Evolutionary conservation across 2,113 vertebrate species (phyloP), one percentile per base, ranked within the genome.

Genomic region (Psilopsiagon aurifrons): DNA sequence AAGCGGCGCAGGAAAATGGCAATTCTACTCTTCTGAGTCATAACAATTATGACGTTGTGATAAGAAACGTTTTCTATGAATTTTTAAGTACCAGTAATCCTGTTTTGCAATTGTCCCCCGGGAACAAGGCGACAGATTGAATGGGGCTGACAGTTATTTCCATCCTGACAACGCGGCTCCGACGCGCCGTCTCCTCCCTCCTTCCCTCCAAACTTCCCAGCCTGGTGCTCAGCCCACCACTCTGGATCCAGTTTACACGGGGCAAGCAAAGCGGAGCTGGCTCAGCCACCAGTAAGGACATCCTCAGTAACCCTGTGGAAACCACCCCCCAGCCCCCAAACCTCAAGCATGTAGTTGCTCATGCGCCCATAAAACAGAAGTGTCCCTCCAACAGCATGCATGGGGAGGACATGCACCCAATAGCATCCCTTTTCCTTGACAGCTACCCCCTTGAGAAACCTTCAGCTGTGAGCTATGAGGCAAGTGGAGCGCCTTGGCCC

Each of bases 21-120:
- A 98, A 97, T 98, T 98, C 97, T 97, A 92, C 96, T 98, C 96
- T 96, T 98, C 97, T 98, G 98, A 98, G 97, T 98, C 97, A 98
- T 96, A 97, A 98, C 97, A 97, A 98, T 97, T 97, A 98, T 97
- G 97, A 98, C 95, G 94, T 96, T 96, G 97, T 92, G 97, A 97
- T 98, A 97, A 98, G 96, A 97, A 98, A 97, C 83, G 63, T 97
- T 97, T 98, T 97, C 98, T 97, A 97, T 97, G 97, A 97, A 98
- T 98, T 98, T 98, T 98, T 97, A 98, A 98, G 97, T 96, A 95
- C 97, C 92, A 96, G 97, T 97, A 97, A 96, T 95, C 97, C 95
- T 96, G 91, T 97, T 97, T 90, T 95, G 93, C 97, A 94, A 96
- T 88, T 96, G 95, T 97, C 96, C 94, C 92, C 28, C 1, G 80